Conservation (phyloP, 2,888 invertebrate genomes). For the Drosophila colorata region DNA sequence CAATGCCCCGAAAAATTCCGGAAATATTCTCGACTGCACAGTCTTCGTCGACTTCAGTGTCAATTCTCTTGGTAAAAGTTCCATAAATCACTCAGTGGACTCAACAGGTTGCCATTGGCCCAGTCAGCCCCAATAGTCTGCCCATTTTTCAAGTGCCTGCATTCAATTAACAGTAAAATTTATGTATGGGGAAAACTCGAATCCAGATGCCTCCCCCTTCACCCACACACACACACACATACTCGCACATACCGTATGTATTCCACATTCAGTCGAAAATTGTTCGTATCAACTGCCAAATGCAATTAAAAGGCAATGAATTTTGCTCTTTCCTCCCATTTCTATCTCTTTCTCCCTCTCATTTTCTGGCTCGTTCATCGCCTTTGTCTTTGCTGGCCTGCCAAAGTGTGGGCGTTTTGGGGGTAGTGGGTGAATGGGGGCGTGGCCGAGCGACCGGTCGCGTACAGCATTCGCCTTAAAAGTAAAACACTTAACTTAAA, state of each 20-base stretch:
- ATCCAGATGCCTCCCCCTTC: constrained; percentile 1
- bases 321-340: constrained; percentile 47
- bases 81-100: constrained; percentile 51
- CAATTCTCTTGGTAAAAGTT: constrained; percentile 35
- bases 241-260: constrained; percentile 2
- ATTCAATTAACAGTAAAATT: constrained; percentile 77
- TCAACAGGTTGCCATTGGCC: constrained; percentile 68
- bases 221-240: constrained; percentile 4
- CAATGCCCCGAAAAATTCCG: not conserved
- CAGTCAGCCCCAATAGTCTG: constrained; percentile 50
- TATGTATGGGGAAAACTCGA: constrained; percentile 57
- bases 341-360: not conserved
- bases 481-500: constrained; percentile 74
- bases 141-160: constrained; percentile 72
- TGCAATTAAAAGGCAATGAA: constrained; percentile 82
- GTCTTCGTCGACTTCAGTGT: constrained; percentile 19
- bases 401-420: constrained; percentile 50
- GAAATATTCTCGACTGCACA: constrained; percentile 14
- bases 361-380: not conserved
- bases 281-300: constrained; percentile 73
- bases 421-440: constrained; percentile 29
- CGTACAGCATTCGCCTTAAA: constrained; percentile 42
- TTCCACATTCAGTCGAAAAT: constrained; percentile 48
- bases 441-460: constrained; percentile 42
- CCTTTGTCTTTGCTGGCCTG: constrained; percentile 31